phyloP scores from a whole-genome alignment of 2,888 invertebrate genomes.

The Cheilosia grossa region DNA sequence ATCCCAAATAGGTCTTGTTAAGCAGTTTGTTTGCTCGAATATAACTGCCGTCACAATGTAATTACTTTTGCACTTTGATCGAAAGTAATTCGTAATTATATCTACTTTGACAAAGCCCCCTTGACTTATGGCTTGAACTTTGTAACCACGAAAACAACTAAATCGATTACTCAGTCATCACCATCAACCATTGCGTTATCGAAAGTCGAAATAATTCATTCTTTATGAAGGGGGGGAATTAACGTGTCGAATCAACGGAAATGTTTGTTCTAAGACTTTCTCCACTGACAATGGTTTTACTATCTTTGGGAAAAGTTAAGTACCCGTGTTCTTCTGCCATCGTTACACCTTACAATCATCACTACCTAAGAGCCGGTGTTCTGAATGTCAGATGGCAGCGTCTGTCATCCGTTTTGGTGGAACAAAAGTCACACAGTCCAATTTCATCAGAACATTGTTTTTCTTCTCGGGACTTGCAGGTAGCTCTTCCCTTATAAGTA shows the following conservation, averaged over 20 bases:
- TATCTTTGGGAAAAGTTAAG: conserved; percentile 6
- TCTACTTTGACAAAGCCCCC: neutral
- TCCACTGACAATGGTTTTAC: neutral
- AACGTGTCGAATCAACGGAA: conserved; percentile 3
- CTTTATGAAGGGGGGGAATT: conserved; percentile 17
- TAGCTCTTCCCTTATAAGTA: conserved; percentile 4
- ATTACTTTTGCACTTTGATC: conserved; percentile 28
- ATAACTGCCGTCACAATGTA: conserved; percentile 16
- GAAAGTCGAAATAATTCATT: conserved; percentile 42
- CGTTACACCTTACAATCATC: conserved; percentile 36
- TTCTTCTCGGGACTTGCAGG: neutral
- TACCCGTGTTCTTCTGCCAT: conserved; percentile 27
- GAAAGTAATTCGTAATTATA: neutral
- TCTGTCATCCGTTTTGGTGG: conserved; percentile 48
- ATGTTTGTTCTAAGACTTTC: conserved; percentile 37
- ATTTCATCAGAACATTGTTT: conserved; percentile 21
- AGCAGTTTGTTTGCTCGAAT: neutral
- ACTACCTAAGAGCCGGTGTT: conserved; percentile 49
- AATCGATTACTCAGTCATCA: conserved; percentile 46
- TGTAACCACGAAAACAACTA: neutral
- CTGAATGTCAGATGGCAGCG: conserved; percentile 38
- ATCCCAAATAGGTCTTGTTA: neutral
- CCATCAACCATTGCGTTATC: conserved; percentile 32
- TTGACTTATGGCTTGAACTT: conserved; percentile 3
- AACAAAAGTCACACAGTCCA: conserved; percentile 34